Evolutionary conservation across 2,113 vertebrate species (phyloP).

Genomic region (Bagarius yarrelli): DNA sequence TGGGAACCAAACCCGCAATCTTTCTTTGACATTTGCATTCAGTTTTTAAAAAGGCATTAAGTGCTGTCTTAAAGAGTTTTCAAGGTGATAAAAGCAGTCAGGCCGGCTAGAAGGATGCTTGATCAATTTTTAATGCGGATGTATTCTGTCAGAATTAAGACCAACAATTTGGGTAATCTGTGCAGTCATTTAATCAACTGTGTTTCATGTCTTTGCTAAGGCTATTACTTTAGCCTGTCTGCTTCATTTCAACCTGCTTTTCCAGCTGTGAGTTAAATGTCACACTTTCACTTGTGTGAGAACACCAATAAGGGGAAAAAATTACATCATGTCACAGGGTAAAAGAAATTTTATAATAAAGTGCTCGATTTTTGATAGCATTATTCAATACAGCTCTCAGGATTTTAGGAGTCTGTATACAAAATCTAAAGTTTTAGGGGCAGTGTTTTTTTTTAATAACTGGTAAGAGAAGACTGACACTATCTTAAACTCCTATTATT

Average conservation of each 20-base stretch:
- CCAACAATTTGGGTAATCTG: conserved; percentile 36
- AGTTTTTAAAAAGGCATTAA: not conserved
- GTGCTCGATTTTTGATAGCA: not conserved
- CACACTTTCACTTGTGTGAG: not conserved
- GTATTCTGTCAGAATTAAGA: conserved; percentile 44
- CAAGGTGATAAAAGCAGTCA: conserved; percentile 38
- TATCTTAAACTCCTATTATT: not conserved
- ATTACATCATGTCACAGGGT: not conserved
- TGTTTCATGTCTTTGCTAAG: conserved; percentile 1
- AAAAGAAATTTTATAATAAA: not conserved
- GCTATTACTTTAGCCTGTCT: conserved; percentile 48
- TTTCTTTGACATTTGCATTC: not conserved
- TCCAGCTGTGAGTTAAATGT: conserved; percentile 19
- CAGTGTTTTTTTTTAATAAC: not conserved
- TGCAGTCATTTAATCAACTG: conserved; percentile 49
- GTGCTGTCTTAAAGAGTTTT: conserved; percentile 39
- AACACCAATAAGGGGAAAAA: not conserved
- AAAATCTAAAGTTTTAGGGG: not conserved
- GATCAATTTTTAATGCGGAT: conserved; percentile 52
- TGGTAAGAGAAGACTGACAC: not conserved
- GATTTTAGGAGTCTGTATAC: not conserved
- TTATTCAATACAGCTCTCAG: not conserved
- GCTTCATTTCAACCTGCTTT: conserved; percentile 7
- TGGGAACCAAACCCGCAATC: too few relatives aligned
- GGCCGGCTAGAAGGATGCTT: conserved; percentile 19